Evolutionary conservation across 1,140 invertebrate genomes (phyloP).

Genomic region (Drosophila quadrilineata): DNA sequence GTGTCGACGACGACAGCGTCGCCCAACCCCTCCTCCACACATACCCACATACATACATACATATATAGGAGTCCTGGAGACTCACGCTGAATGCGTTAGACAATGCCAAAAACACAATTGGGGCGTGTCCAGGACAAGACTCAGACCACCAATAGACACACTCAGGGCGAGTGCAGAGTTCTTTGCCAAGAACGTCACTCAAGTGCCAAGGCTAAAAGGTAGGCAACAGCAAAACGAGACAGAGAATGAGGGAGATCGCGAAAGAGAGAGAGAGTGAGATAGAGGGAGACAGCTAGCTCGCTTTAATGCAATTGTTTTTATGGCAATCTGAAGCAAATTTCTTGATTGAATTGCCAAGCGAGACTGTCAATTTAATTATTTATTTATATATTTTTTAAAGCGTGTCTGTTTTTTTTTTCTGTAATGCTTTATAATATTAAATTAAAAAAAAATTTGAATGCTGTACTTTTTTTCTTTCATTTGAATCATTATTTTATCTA

Average conservation of each 20-base stretch:
- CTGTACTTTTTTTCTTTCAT: too few relatives aligned
- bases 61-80: too few relatives aligned
- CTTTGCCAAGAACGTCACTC: slow-evolving; percentile 1
- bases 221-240: slow-evolving; percentile 18
- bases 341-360: slow-evolving; percentile 65
- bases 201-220: slow-evolving; percentile 43
- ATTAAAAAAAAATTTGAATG: too few relatives aligned
- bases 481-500: too few relatives aligned
- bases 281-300: too few relatives aligned
- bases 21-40: background rate
- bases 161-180: slow-evolving; percentile 6
- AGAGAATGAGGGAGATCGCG: too few relatives aligned
- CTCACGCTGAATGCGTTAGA: slow-evolving; percentile 66
- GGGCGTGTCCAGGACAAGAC: slow-evolving; percentile 64
- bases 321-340: slow-evolving; percentile 66
- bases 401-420: background rate
- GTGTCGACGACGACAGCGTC: background rate
- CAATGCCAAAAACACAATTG: slow-evolving; percentile 78
- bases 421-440: too few relatives aligned
- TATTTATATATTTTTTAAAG: slow-evolving; percentile 28
- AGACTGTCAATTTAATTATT: slow-evolving; percentile 56
- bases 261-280: too few relatives aligned
- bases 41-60: slow-evolving; percentile 24
- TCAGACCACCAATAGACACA: slow-evolving; percentile 21
- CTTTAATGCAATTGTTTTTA: slow-evolving; percentile 63